Evolutionary conservation across 2,888 invertebrate species (phyloP).

Genomic region (Melanargia galathea): DNA sequence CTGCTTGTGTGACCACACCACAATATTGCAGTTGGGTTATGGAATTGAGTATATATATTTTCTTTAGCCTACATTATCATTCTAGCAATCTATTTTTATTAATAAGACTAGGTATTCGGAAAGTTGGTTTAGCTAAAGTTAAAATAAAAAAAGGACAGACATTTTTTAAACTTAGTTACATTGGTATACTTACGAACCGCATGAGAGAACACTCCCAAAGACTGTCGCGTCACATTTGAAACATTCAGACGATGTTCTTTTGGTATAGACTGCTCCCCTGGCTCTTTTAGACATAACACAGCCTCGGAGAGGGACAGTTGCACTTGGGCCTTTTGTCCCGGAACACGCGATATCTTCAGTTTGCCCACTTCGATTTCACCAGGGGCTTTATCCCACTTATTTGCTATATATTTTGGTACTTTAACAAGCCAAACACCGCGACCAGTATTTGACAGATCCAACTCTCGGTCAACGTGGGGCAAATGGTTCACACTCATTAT

Average conservation of each 20-base stretch:
- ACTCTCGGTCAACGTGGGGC: conserved; percentile 87
- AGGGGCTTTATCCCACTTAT: conserved; percentile 96
- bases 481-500: conserved; percentile 56
- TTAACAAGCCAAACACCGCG: conserved; percentile 98
- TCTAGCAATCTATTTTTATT: too few species aligned
- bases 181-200: conserved; percentile 84
- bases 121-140: too few species aligned
- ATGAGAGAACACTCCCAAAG: conserved; percentile 96
- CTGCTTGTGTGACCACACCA: too few species aligned
- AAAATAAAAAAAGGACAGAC: too few species aligned
- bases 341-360: conserved; percentile 91
- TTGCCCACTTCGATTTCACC: conserved; percentile 97
- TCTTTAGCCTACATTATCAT: too few species aligned
- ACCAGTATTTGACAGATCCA: conserved; percentile 94
- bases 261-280: conserved; percentile 91
- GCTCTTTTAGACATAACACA: conserved; percentile 89
- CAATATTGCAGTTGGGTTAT: too few species aligned
- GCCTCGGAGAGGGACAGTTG: conserved; percentile 91
- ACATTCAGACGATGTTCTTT: conserved; percentile 96
- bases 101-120: too few species aligned
- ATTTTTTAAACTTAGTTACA: too few species aligned
- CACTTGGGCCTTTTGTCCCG: conserved; percentile 93
- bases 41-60: too few species aligned
- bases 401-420: conserved; percentile 97
- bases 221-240: conserved; percentile 94